These are phyloP conservation scores for Parapristionchus giblindavisi DNA, from an alignment of 2,888 invertebrate genomes.

Conservation along the genomic window DNA sequence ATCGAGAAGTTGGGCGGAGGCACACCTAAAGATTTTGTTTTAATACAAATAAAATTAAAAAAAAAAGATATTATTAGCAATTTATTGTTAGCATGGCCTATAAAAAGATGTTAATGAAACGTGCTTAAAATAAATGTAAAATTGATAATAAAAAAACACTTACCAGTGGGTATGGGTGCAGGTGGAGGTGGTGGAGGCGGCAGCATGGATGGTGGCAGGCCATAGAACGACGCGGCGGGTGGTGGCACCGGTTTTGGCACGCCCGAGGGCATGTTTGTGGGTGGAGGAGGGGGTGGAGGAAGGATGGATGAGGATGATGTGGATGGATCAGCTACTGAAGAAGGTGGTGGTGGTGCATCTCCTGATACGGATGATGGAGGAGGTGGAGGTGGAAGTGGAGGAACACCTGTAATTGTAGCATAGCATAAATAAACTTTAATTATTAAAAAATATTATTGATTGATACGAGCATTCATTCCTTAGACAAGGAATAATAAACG, in stretches of 20 bases:
- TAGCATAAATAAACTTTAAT: no score
- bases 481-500: no score
- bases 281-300: no score
- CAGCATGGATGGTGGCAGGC: not conserved
- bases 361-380: constrained; percentile 3
- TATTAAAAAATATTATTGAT: no score
- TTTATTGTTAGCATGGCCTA: no score
- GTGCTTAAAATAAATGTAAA: not conserved
- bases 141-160: not conserved
- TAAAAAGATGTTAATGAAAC: no score
- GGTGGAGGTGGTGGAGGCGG: constrained; percentile 26
- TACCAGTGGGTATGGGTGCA: not conserved
- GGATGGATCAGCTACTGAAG: no score
- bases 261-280: not conserved
- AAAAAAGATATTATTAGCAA: not conserved
- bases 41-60: not conserved
- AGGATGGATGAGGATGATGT: no score
- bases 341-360: no score
- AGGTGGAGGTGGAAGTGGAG: constrained; percentile 1
- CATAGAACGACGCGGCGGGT: not conserved
- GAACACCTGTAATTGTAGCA: no score
- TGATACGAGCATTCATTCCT: no score
- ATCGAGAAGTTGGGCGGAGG: no score
- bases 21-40: not conserved
- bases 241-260: constrained; percentile 17